Conservation (phyloP, 2,888 invertebrate species). For the Lordiphosa fenestrarum region DNA sequence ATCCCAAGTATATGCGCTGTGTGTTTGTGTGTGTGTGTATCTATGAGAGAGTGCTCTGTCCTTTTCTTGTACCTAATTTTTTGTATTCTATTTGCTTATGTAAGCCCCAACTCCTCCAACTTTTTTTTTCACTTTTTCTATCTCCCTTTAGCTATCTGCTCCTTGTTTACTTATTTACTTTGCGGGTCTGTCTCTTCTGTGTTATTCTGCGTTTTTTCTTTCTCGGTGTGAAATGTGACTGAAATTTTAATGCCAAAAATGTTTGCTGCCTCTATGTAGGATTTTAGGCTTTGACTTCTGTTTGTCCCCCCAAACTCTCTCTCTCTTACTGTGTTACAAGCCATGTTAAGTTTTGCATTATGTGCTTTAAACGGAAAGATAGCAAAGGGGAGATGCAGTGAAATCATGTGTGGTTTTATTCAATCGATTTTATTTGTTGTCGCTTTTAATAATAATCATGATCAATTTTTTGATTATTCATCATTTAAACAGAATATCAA, state of each 20-base stretch:
- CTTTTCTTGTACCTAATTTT: conserved; percentile 41
- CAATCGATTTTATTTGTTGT: conserved; percentile 57
- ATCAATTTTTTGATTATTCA: conserved; percentile 50
- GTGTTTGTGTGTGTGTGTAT: conserved; percentile 6
- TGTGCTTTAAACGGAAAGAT: conserved; percentile 14
- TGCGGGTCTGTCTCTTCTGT: conserved; percentile 40
- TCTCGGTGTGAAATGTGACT: conserved; percentile 66
- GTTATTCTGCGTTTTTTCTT: conserved; percentile 38
- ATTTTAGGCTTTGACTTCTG: conserved; percentile 18
- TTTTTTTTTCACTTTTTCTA: conserved; percentile 16
- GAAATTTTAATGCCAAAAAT: conserved; percentile 63
- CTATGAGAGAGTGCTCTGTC: conserved; percentile 29
- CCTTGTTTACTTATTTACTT: conserved; percentile 68
- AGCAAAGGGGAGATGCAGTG: conserved; percentile 4
- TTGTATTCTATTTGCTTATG: conserved; percentile 65
- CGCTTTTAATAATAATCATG: conserved; percentile 56
- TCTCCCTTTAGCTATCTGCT: conserved; percentile 24
- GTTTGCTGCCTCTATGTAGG: conserved; percentile 21
- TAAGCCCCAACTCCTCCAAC: conserved; percentile 45
- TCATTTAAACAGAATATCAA: conserved; percentile 32
- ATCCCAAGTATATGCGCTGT: not conserved
- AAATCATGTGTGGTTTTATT: conserved; percentile 52
- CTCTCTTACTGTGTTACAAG: conserved; percentile 10
- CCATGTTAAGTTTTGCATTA: conserved; percentile 27
- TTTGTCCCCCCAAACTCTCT: conserved; percentile 21